Evolutionary conservation across 2,888 invertebrate genomes (phyloP), one percentile per base, ranked within the genome.

Genomic region (Pandemis corylana): DNA sequence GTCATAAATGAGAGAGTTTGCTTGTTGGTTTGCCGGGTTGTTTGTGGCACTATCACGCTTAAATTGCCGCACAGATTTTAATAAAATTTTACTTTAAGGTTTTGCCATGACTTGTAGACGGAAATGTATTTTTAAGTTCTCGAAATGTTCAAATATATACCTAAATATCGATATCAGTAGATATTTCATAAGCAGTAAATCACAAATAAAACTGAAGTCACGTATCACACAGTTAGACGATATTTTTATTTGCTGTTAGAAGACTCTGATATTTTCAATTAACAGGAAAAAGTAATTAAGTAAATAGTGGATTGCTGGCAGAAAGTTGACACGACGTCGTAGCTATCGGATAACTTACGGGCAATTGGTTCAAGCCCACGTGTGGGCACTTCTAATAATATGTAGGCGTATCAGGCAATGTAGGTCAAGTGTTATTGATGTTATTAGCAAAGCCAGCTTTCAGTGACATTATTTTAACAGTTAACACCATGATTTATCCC

Each of bases 351-450:
- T 66, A 36, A n/a, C 65, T 49, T 36, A 65, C 51, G n/a, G 28
- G 9, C 9, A 28, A 49, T 36, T 51, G 46, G 28, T 36, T 49
- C 9, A 42, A 64, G 64, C 20, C 12, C 41, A 64, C 49, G 36
- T 49, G 65, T 65, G 65, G 65, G 49, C 65, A 5, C 20, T 20
- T 20, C 20, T 20, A 20, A 20, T 15, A 64, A 12, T 1, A 2
- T 6, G 53, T 53, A 10, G 56, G 56, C 56, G 56, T 53, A 53
- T 53, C 53, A 15, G 9, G 20, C 15, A 28, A 51, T 64, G 20
- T 64, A 20, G 64, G 65, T 65, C 28, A 28, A 49, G 49, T 49
- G 36, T 13, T 62, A 51, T 28, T 49, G 65, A 49, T 65, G 53
- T 15, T 15, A 15, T 7, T 53, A 65, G 20, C 62, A 42, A 12